Base-by-base conservation (phyloP, 2,797 vertebrate species). In the Podarcis siculus region DNA sequence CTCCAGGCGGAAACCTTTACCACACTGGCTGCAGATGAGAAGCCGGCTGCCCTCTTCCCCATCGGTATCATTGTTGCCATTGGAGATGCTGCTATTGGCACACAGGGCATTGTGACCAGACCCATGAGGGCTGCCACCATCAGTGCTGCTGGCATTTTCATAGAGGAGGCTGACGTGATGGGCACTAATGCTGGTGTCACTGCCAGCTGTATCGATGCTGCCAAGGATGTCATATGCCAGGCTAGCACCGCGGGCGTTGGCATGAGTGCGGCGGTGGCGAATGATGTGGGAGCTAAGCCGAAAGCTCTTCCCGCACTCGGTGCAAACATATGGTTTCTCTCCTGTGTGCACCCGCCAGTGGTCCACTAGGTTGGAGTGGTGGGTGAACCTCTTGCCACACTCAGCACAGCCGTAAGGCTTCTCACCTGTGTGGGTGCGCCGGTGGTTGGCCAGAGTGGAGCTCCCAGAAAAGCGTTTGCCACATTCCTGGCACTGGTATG, bases 401-500 rank as follows among this genome's bases (percentile, higher is more conserved):
- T 95, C 95, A 0, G 95, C 95, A 78, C 95, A 96, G 84, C 94
- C 94, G 58, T 96, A 95, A 19, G 95, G 96, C 82, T 95, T 96
- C 79, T 96, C 96, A 0, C 91, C 91, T 0, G 88, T 92, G 93
- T 73, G 95, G 92, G 17, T 95, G 89, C 92, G 83, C 15, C 86
- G 76, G 58, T 25, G 96, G 93, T 73, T 96, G 92, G 77, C 95
- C 90, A 71, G 92, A 72, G 91, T 94, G 89, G 10, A 95, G 93
- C 96, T 96, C 67, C 96, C 96, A 8, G 96, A 96, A 86, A 97
- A 97, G 90, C 96, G 95, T 84, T 95, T 95, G 76, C 94, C 95
- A 4, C 96, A 97, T 87, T 95, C 95, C 86, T 94, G 93, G 76
- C 96, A 97, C 85, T 95, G 94, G 89, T 96, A 96, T 1, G 95